Conservation (phyloP, 2,113 vertebrate species). For the Camelus bactrianus region DNA sequence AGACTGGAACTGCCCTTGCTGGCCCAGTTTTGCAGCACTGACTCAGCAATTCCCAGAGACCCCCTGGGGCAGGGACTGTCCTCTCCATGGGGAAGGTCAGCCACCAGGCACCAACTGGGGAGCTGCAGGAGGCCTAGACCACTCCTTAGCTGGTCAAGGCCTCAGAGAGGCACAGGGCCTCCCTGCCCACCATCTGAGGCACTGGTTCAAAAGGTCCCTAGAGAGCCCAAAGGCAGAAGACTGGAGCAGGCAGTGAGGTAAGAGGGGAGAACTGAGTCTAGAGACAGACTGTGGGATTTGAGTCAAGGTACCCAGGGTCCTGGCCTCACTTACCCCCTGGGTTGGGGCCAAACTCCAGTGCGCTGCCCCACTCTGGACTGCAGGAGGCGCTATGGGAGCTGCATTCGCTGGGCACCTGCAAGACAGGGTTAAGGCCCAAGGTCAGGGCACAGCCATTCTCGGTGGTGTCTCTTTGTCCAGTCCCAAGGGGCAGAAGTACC, state of each 20-base stretch:
- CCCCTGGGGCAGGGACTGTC: constrained; percentile 19
- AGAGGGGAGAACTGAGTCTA: not conserved
- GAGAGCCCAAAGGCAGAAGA: not conserved
- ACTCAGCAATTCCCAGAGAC: constrained; percentile 63
- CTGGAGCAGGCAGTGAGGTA: not conserved
- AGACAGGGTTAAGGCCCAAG: constrained; percentile 44
- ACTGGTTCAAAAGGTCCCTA: not conserved
- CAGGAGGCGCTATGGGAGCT: constrained; percentile 95
- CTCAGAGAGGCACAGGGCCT: not conserved
- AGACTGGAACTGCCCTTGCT: not conserved
- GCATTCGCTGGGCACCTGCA: constrained; percentile 93
- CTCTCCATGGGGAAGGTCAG: constrained; percentile 16
- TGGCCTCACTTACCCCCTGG: constrained; percentile 89
- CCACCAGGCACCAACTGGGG: not conserved
- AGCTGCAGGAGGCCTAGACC: not conserved
- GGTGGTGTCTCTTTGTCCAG: not conserved
- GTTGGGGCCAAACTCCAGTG: constrained; percentile 92
- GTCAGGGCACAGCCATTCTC: not conserved
- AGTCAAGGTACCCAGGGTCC: not conserved
- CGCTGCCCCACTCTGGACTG: constrained; percentile 97
- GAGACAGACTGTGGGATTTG: not conserved
- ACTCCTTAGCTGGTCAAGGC: not conserved
- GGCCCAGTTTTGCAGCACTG: not conserved
- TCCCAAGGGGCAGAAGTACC: not conserved
- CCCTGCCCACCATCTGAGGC: not conserved